phyloP scores from a whole-genome alignment of 2,888 invertebrate genomes.

The Dioctria linearis region DNA sequence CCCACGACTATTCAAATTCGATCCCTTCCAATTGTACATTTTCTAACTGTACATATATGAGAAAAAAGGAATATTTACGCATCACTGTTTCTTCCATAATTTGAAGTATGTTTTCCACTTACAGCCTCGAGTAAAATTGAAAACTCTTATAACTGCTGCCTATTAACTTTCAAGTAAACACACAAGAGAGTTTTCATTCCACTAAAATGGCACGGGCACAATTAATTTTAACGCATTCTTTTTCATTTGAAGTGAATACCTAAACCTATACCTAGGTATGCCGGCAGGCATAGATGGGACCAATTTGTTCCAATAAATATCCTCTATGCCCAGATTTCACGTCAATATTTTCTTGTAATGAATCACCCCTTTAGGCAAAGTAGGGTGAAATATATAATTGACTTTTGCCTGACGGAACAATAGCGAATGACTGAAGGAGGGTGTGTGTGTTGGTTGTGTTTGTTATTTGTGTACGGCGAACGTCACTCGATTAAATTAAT shows the following conservation, averaged over 20 bases:
- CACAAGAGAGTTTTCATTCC: too few species aligned
- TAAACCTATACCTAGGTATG: too few species aligned
- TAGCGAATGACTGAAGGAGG: neutral
- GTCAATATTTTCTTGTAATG: conserved; percentile 5
- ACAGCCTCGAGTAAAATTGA: too few species aligned
- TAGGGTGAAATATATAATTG: conserved; percentile 3
- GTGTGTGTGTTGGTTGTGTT: neutral
- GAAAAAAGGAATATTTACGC: too few species aligned
- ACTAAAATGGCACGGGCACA: too few species aligned
- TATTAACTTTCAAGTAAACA: too few species aligned
- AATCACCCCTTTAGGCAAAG: neutral
- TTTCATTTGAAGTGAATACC: neutral
- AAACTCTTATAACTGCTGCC: too few species aligned
- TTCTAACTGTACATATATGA: too few species aligned
- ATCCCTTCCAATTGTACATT: too few species aligned
- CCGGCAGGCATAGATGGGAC: neutral
- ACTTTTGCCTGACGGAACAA: neutral
- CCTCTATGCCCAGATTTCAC: neutral
- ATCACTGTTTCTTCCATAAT: too few species aligned
- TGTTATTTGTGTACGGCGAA: neutral
- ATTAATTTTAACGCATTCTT: neutral
- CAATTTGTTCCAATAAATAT: conserved; percentile 2
- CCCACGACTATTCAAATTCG: too few species aligned
- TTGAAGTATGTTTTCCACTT: too few species aligned
- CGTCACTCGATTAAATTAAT: conserved; percentile 16